Percentiles rank a stretch among this genome's conserved stretches.
These are phyloP conservation scores for Sanderia malayensis DNA, from an alignment of 30 jellyfish, hydroid and myxozoan species.

Conservation along the genomic window DNA sequence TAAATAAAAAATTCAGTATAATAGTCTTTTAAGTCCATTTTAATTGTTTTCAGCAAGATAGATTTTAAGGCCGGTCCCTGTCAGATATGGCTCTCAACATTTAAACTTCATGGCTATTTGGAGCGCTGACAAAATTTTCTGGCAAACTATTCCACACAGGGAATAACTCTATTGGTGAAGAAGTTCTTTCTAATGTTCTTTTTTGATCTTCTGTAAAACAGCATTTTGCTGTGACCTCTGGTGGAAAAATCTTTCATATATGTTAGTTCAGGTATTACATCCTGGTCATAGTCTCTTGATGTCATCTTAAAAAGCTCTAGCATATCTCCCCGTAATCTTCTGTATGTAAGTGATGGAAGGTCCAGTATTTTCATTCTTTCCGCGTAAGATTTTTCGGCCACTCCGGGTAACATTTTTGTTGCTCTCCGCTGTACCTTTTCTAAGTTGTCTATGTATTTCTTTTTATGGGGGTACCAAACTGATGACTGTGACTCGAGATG, in stretches of 20 bases:
- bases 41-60: background rate
- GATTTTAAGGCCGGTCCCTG: background rate
- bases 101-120: constrained; percentile 8
- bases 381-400: constrained; percentile 6
- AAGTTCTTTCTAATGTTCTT: constrained; percentile 4
- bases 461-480: constrained; percentile 4
- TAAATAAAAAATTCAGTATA: background rate
- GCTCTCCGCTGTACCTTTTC: constrained; percentile 9
- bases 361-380: constrained; percentile 11
- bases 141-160: constrained; percentile 8
- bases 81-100: background rate
- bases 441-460: constrained; percentile 2
- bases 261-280: constrained; percentile 6
- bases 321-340: constrained; percentile 18
- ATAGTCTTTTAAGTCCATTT: background rate
- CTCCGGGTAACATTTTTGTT: constrained; percentile 7
- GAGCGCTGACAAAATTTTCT: background rate
- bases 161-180: background rate
- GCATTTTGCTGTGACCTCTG: constrained; percentile 7
- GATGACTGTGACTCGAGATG: constrained; percentile 9
- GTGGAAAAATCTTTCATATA: background rate
- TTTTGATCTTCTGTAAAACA: constrained; percentile 8
- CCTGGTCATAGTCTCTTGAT: constrained; percentile 8
- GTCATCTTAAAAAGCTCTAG: constrained; percentile 1
- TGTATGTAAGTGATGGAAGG: constrained; percentile 8